These are phyloP conservation scores for Clupea harengus DNA, from an alignment of 2,113 vertebrate genomes.

Conservation along the genomic window DNA sequence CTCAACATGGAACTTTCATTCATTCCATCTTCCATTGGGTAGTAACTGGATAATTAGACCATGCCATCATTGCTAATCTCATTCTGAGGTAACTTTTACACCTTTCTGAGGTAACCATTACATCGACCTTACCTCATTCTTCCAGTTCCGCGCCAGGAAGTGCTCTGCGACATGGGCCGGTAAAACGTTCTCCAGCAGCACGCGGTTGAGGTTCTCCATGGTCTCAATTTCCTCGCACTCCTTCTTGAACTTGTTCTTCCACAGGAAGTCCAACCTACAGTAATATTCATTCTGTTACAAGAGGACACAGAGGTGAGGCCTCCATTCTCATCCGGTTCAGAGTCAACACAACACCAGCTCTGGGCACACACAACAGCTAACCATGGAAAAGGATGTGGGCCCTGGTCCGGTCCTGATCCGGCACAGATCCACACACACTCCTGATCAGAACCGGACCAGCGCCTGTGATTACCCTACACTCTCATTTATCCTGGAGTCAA, in stretches of 20 bases:
- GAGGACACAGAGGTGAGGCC: conserved; percentile 98
- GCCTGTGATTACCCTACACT: no score
- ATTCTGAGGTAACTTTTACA: neutral
- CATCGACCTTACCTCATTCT: conserved; percentile 85
- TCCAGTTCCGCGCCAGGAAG: conserved; percentile 95
- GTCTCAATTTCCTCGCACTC: conserved; percentile 99
- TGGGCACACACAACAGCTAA: conserved; percentile 57
- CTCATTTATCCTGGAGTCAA: no score
- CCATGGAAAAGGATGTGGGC: neutral
- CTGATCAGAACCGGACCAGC: neutral
- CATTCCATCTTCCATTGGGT: no score
- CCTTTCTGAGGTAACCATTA: neutral
- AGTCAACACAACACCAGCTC: conserved; percentile 41
- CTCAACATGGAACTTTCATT: no score
- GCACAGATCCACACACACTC: neutral
- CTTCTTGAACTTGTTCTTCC: conserved; percentile 99
- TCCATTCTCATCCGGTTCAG: neutral
- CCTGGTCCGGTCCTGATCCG: neutral
- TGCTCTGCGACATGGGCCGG: conserved; percentile 96
- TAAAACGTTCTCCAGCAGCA: conserved; percentile 94
- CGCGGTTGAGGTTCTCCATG: conserved; percentile 97
- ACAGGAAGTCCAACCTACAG: conserved; percentile 99
- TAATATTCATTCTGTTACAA: conserved; percentile 99
- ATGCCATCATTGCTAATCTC: neutral
- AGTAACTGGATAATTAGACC: no score